Conservation (phyloP, 2,888 invertebrate genomes). For the Pteria penguin region DNA sequence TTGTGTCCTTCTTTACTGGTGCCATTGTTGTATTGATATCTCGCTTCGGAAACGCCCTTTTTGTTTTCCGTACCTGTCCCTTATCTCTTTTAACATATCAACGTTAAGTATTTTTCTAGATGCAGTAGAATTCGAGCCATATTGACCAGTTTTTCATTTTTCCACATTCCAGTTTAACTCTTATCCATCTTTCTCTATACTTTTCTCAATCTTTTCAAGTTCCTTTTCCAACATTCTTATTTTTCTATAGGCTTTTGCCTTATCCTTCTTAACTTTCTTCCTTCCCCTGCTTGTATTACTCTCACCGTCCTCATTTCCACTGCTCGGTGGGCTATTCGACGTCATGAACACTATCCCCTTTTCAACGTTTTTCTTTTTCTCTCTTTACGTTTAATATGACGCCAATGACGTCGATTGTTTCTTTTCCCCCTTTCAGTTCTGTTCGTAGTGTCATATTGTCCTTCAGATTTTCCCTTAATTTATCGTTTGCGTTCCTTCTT, state of each 20-base stretch:
- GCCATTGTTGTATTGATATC: slow-evolving; percentile 45
- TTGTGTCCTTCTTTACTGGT: slow-evolving; percentile 47
- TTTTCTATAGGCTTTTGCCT: slow-evolving; percentile 22
- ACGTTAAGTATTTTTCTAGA: too few species aligned
- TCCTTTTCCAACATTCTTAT: neutral
- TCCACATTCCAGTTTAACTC: too few species aligned
- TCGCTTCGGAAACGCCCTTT: slow-evolving; percentile 24
- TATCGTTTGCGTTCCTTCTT: slow-evolving; percentile 1
- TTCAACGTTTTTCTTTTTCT: slow-evolving; percentile 4
- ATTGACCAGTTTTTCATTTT: too few species aligned
- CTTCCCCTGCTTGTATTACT: slow-evolving; percentile 4
- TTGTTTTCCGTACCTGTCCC: too few species aligned
- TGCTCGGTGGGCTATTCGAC: neutral
- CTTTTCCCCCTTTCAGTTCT: neutral
- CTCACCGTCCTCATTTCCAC: neutral
- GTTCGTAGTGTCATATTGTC: neutral
- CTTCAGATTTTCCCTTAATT: neutral
- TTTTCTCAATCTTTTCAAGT: neutral
- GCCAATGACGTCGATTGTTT: slow-evolving; percentile 4
- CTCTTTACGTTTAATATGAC: neutral
- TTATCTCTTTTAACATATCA: too few species aligned
- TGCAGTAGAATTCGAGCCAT: too few species aligned
- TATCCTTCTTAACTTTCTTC: slow-evolving; percentile 14
- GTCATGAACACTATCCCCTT: slow-evolving; percentile 6
- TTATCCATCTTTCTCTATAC: slow-evolving; percentile 18